Base-by-base conservation (phyloP, 2,888 invertebrate genomes). In the Chrysopilus asiliformis region DNA sequence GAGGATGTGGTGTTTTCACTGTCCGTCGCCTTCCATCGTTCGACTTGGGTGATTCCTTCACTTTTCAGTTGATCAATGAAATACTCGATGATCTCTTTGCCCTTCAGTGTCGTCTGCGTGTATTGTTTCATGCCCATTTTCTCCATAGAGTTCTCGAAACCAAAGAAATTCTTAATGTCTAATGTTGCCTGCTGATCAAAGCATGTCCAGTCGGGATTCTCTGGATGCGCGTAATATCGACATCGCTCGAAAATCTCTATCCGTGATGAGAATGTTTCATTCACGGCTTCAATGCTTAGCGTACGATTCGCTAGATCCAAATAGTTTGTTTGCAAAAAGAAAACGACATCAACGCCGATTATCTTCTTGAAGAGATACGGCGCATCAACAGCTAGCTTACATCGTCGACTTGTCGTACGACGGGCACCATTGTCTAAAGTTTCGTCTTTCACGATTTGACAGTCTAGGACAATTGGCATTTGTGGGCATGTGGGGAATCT, bases 121-220 rank as follows among this genome's bases (percentile, higher is more conserved):
- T 94, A 94, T 56, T 94, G 93, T 55, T 91, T 93, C 79, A 93
- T 91, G 32, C 91, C 87, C 51, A 94, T 73, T 61, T 93, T 94
- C 65, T 94, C 94, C 55, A 93, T 89, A 1, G 87, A 83, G 57
- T 76, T 80, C 66, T 94, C 94, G 53, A 94, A 82, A 1, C 93
- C 91, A 64, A 91, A 91, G 66, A 94, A 94, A 51, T 82, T 90
- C 60, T 86, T 90, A 33, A 94, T 89, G 63, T 93, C 93, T 40
- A 94, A 71, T 48, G 79, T 76, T 15, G 93, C 93, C 37, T 75
- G 78, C 65, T 93, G 93, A 62, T 94, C 93, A 66, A 94, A 94
- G 56, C 93, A 93, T 2, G 94, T 94, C 93, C 93, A 94, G 29
- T 84, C 76, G 1, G 80, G 64, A 62, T 94, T 93, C 53, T 94